A percentile compares a stretch with the other conserved stretches of the same genome.
These are phyloP conservation scores for Nothoprocta pentlandii DNA, from an alignment of 2,113 vertebrate species.

Conservation along the genomic window DNA sequence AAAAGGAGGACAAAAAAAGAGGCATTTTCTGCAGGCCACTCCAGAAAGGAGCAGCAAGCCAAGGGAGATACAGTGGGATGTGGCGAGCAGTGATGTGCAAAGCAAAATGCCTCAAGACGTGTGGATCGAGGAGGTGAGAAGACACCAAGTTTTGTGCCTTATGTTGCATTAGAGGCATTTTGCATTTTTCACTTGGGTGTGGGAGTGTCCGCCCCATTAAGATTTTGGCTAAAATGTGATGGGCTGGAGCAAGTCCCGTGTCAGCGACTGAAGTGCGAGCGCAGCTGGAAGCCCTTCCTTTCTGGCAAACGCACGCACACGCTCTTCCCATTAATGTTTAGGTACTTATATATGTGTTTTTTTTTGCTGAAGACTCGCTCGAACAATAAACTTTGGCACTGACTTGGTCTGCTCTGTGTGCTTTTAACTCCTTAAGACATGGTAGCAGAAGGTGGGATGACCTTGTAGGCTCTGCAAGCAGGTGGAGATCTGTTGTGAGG, in stretches of 20 bases:
- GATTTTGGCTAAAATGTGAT: not conserved
- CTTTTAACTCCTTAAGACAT: not conserved
- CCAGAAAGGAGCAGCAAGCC: not conserved
- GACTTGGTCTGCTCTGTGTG: not conserved
- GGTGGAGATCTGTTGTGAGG: not conserved
- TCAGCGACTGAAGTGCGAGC: not conserved
- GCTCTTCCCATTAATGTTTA: not conserved
- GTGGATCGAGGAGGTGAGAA: conserved; percentile 26
- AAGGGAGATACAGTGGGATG: not conserved
- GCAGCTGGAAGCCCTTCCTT: not conserved
- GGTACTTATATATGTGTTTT: not conserved
- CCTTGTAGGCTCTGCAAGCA: not conserved
- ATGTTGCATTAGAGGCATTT: fast-evolving
- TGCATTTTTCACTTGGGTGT: not conserved
- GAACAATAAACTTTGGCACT: not conserved
- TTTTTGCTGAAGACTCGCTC: not conserved
- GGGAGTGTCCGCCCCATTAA: not conserved
- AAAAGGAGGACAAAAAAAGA: not conserved
- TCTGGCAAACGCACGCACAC: not conserved
- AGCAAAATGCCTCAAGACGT: not conserved
- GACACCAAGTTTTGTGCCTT: fast-evolving
- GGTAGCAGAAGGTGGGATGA: not conserved
- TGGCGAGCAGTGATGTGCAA: not conserved
- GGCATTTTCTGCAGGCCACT: not conserved
- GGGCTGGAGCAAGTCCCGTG: not conserved